Evolutionary conservation across 2,888 invertebrate genomes (phyloP).

Genomic region (Rhodophaea formosa): DNA sequence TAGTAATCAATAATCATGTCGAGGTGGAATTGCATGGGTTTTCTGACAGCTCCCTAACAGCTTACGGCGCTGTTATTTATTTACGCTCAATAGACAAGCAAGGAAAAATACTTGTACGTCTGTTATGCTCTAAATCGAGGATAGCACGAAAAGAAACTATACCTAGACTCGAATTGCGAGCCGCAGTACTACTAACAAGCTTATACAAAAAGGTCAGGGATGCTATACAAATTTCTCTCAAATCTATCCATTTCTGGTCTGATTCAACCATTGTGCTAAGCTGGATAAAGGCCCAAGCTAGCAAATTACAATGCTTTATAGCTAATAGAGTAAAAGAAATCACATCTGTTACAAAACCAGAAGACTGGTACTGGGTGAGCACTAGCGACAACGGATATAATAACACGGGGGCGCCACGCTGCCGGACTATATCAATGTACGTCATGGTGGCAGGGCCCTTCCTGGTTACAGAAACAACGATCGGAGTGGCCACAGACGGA

Average conservation of each 20-base stretch:
- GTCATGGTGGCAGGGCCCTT: neutral
- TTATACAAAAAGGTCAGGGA: neutral
- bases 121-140: neutral
- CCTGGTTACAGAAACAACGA: neutral
- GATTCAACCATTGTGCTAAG: slow-evolving; percentile 24
- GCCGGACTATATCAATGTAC: neutral
- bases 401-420: neutral
- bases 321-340: slow-evolving; percentile 22
- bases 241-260: slow-evolving; percentile 19
- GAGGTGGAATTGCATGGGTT: slow-evolving; percentile 7
- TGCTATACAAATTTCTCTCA: neutral
- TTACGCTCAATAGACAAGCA: neutral
- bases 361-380: slow-evolving; percentile 18
- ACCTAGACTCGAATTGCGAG: slow-evolving; percentile 4
- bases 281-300: slow-evolving; percentile 23
- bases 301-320: slow-evolving; percentile 23
- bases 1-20: neutral
- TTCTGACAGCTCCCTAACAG: neutral
- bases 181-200: neutral
- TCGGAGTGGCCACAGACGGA: too few relatives aligned
- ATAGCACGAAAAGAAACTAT: slow-evolving; percentile 14
- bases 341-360: slow-evolving; percentile 12
- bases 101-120: neutral
- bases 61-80: slow-evolving; percentile 7
- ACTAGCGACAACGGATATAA: neutral